phyloP scores from a whole-genome alignment of 1,140 invertebrate species.

The Apis laboriosa region DNA sequence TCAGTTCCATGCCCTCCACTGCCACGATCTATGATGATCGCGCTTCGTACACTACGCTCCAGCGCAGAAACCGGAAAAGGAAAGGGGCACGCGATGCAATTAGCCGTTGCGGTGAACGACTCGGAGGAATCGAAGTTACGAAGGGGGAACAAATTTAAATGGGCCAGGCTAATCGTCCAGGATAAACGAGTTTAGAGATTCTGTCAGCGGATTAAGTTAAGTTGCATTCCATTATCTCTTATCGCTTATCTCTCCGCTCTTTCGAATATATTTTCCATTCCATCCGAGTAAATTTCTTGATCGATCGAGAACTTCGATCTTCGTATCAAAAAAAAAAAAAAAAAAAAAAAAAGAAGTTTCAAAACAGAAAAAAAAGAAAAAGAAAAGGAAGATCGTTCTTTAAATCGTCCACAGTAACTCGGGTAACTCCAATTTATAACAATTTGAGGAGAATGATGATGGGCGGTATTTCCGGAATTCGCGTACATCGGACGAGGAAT shows the following conservation, averaged over 20 bases:
- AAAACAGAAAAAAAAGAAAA: too few species aligned
- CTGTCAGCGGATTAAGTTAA: conserved; percentile 2
- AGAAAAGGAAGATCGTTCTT: too few species aligned
- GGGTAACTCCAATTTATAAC: not conserved
- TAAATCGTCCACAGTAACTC: too few species aligned
- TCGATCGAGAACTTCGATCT: not conserved
- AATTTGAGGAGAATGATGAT: not conserved
- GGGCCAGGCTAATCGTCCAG: conserved; percentile 11
- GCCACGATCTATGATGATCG: conserved; percentile 15
- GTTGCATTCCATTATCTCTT: conserved; percentile 4
- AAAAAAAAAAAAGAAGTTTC: too few species aligned
- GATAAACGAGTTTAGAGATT: not conserved
- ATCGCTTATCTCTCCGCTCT: too few species aligned
- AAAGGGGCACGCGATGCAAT: conserved; percentile 32
- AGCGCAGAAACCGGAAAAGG: conserved; percentile 22
- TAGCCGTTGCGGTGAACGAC: not conserved
- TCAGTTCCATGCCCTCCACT: not conserved
- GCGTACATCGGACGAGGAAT: not conserved
- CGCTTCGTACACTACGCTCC: conserved; percentile 24
- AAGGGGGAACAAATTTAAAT: conserved; percentile 15
- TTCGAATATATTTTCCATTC: not conserved
- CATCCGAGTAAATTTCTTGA: not conserved
- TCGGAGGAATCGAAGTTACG: conserved; percentile 1
- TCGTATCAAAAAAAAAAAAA: too few species aligned
- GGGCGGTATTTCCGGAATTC: conserved; percentile 12